Percentiles rank a stretch among this genome's conserved stretches.
These are phyloP conservation scores for Trichogramma pretiosum DNA, from an alignment of 1,140 invertebrate species.

Conservation along the genomic window DNA sequence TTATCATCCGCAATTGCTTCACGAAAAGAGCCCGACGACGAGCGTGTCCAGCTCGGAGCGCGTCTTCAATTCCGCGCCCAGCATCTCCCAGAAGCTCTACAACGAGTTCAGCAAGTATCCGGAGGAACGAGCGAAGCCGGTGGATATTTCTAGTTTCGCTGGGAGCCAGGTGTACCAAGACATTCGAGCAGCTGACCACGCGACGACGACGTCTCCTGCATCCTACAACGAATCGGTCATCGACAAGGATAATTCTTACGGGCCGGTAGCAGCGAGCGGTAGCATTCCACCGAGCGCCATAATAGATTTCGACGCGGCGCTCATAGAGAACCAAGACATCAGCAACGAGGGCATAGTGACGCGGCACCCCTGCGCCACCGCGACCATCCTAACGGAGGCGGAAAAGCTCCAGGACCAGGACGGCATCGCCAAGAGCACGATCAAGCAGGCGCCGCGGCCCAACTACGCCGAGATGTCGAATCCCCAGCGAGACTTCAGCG, in stretches of 20 bases:
- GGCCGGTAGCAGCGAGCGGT: too few relatives aligned
- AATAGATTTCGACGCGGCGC: slow-evolving; percentile 21
- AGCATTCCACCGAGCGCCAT: too few relatives aligned
- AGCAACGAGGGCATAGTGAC: slow-evolving; percentile 37
- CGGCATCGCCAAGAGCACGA: background rate
- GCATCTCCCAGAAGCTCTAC: slow-evolving; percentile 10
- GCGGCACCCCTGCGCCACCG: slow-evolving; percentile 37
- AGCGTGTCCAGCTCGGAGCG: too few relatives aligned
- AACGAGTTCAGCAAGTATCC: slow-evolving; percentile 13
- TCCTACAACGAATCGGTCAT: too few relatives aligned
- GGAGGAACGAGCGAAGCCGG: too few relatives aligned
- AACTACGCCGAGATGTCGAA: background rate
- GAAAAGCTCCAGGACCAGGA: slow-evolving; percentile 17
- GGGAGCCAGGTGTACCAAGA: too few relatives aligned
- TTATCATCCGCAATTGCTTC: too few relatives aligned
- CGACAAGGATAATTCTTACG: background rate
- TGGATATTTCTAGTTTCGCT: too few relatives aligned
- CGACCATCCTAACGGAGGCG: slow-evolving; percentile 29
- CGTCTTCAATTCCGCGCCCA: too few relatives aligned
- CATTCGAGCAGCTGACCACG: too few relatives aligned
- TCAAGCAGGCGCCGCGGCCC: slow-evolving; percentile 5
- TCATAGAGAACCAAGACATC: slow-evolving; percentile 41
- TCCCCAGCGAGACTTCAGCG: slow-evolving; percentile 17
- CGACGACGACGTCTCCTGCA: too few relatives aligned
- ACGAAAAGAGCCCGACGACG: too few relatives aligned